A percentile compares a stretch with the other conserved stretches of the same genome.
Evolutionary conservation across 1,140 invertebrate genomes (phyloP).

Genomic region (Bombus huntii): DNA sequence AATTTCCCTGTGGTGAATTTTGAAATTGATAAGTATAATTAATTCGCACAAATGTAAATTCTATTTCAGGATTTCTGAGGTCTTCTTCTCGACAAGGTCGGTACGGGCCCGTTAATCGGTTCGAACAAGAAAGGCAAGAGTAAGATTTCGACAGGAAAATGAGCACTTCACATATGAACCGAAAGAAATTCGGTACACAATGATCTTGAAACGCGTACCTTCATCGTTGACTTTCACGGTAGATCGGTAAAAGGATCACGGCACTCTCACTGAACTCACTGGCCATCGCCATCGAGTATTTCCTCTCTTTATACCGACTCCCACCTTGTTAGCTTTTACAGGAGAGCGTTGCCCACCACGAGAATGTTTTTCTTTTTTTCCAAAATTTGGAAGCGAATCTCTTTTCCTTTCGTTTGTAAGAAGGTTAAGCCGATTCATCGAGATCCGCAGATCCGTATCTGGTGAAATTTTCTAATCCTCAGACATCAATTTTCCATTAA

Average conservation of each 20-base stretch:
- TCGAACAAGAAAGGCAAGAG: no score
- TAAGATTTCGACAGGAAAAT: background rate
- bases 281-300: conserved; percentile 74
- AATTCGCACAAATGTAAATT: background rate
- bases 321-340: conserved; percentile 70
- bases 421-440: no score
- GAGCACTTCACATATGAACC: conserved; percentile 64
- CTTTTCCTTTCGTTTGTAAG: background rate
- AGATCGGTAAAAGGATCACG: conserved; percentile 76
- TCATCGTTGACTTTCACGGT: conserved; percentile 78
- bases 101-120: background rate
- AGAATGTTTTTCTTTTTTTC: no score
- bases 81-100: background rate
- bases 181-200: background rate
- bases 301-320: conserved; percentile 79
- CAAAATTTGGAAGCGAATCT: background rate
- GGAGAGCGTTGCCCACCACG: conserved; percentile 38
- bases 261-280: conserved; percentile 82
- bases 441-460: background rate
- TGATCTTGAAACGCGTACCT: conserved; percentile 66
- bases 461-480: no score
- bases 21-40: background rate
- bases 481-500: background rate
- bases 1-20: background rate
- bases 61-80: background rate